Percentiles rank a stretch among this genome's conserved stretches.
phyloP scores from a whole-genome alignment of 2,797 vertebrate species.

The Babyrousa celebensis region DNA sequence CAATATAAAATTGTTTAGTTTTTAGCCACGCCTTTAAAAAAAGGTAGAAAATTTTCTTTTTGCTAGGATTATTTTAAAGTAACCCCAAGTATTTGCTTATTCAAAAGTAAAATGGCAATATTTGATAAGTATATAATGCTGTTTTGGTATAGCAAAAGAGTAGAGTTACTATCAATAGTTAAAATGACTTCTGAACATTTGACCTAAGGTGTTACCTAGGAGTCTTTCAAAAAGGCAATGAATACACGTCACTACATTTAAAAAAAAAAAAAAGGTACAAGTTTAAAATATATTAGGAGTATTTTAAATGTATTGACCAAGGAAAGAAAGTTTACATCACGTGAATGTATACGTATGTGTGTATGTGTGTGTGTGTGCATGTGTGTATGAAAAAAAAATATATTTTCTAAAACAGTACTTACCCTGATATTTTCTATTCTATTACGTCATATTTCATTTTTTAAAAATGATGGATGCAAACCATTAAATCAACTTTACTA shows the following conservation, averaged over 20 bases:
- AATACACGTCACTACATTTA: not conserved
- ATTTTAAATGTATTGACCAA: not conserved
- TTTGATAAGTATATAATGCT: not conserved
- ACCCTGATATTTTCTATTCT: conserved; percentile 67
- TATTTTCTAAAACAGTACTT: conserved; percentile 63
- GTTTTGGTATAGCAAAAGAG: conserved; percentile 51
- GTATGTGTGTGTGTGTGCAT: not conserved
- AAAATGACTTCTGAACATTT: conserved; percentile 49
- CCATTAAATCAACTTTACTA: conserved; percentile 46
- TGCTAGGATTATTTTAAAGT: not conserved
- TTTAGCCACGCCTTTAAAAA: not conserved
- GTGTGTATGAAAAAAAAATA: not conserved
- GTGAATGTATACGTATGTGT: not conserved
- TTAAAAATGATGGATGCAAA: conserved; percentile 6
- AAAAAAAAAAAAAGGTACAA: not conserved
- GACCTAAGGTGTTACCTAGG: not conserved
- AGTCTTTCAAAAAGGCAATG: conserved; percentile 39
- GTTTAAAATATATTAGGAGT: conserved; percentile 33
- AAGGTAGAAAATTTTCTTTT: not conserved
- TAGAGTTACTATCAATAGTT: not conserved
- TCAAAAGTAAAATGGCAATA: conserved; percentile 47
- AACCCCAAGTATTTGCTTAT: not conserved
- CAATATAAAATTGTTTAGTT: not conserved
- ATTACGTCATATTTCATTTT: conserved; percentile 42
- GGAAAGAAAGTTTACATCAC: not conserved